These are phyloP conservation scores for Rhizoglyphus robini DNA, from an alignment of 1,140 invertebrate species.

Conservation along the genomic window DNA sequence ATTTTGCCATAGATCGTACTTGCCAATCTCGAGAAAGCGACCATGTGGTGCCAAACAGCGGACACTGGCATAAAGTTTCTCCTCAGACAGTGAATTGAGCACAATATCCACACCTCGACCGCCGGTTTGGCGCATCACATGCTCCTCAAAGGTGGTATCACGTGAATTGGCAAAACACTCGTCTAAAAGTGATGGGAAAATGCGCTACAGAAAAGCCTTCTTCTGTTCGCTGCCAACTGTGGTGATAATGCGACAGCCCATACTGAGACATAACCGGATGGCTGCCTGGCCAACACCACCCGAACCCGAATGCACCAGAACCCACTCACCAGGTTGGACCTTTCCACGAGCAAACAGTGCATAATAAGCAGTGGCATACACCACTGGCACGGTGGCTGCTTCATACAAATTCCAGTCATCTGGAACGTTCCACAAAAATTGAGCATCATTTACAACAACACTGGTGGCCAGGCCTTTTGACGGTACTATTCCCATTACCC, in stretches of 20 bases:
- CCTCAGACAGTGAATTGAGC: conserved; percentile 80
- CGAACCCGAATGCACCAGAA: conserved; percentile 88
- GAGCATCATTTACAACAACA: conserved; percentile 59
- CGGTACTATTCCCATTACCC: conserved; percentile 87
- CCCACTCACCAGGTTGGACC: conserved; percentile 61
- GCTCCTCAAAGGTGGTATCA: conserved; percentile 40
- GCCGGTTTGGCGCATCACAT: conserved; percentile 33
- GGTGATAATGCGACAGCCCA: conserved; percentile 70
- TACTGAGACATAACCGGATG: conserved; percentile 72
- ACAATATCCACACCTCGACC: conserved; percentile 75
- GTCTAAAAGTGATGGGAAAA: conserved; percentile 38
- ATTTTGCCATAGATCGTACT: conserved; percentile 87
- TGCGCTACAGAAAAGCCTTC: conserved; percentile 35
- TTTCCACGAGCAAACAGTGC: conserved; percentile 56
- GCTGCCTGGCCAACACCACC: conserved; percentile 91
- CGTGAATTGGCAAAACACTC: conserved; percentile 42
- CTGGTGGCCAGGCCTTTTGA: conserved; percentile 76
- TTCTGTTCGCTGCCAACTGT: conserved; percentile 48
- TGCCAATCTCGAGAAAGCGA: conserved; percentile 91
- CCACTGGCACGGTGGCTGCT: conserved; percentile 82
- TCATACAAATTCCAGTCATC: conserved; percentile 72
- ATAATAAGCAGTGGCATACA: conserved; percentile 60
- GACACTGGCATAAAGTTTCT: conserved; percentile 74
- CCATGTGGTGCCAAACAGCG: conserved; percentile 76
- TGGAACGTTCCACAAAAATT: conserved; percentile 82